Evolutionary conservation across 2,888 invertebrate species (phyloP), one percentile per base, ranked within the genome.

Genomic region (Stomorhina lunata): DNA sequence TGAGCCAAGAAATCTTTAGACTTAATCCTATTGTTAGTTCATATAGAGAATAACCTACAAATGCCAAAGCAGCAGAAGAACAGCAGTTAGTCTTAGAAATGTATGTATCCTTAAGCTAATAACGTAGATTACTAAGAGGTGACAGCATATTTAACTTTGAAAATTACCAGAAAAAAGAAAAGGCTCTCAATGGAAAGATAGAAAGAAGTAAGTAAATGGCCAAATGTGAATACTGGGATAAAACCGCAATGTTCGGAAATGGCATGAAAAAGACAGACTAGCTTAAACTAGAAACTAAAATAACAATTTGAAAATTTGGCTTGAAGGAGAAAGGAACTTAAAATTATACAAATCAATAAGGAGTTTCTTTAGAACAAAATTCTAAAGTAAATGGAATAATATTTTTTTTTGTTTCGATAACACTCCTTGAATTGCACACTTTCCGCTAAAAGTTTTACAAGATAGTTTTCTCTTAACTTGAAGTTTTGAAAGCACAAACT

Each of bases 61-160:
- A 50, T 32, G 29, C 29, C 55, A 55, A n/a, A n/a, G n/a, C n/a
- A 55, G 15, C 17, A 15, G 27, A 15, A 32, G n/a, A n/a, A n/a
- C n/a, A n/a, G n/a, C n/a, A n/a, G n/a, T n/a, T n/a, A n/a, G 65
- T 63, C 57, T 55, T 32, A 29, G 40, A 65, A 59, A 72, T 80
- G 50, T 68, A 66, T n/a, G n/a, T 81, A 77, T 81, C 81, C 78
- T 81, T 9, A 63, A 77, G 77, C 78, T 55, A 82, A 78, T 79
- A 61, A 69, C 78, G 68, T 78, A 69, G 50, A 65, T 82, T 57
- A 78, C 73, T 55, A 57, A 40, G 77, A 82, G 81, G 78, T 82
- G 81, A 82, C 81, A 82, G 81, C 63, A 69, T 82, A 79, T 82
- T 78, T 82, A 82, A 78, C 68, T 75, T 81, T 20, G 32, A 45